phyloP scores from a whole-genome alignment of 2,113 vertebrate species.

The Protobothrops flavoviridis region DNA sequence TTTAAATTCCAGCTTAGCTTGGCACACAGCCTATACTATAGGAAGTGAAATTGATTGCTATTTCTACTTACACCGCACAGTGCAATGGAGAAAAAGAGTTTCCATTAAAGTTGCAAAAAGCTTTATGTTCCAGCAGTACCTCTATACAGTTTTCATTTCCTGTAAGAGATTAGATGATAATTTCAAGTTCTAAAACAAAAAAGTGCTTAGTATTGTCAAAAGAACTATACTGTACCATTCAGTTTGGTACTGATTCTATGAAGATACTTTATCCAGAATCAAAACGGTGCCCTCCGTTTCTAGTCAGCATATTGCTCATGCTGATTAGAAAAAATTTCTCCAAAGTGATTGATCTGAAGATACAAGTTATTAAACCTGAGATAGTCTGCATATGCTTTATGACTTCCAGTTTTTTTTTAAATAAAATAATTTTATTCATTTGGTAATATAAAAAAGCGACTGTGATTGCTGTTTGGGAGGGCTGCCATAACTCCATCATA shows the following conservation, averaged over 20 bases:
- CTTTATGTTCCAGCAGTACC: constrained; percentile 92
- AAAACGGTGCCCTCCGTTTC: not conserved
- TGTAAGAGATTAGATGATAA: constrained; percentile 64
- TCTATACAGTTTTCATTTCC: constrained; percentile 96
- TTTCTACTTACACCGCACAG: constrained; percentile 89
- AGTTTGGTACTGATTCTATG: not conserved
- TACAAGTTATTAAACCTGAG: not conserved
- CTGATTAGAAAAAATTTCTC: not conserved
- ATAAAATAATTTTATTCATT: not conserved
- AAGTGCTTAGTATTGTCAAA: not conserved
- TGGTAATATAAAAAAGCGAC: not conserved
- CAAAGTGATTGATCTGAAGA: not conserved
- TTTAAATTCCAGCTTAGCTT: not conserved
- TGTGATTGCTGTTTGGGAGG: not conserved
- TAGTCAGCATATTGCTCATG: not conserved
- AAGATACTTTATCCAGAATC: not conserved
- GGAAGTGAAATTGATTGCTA: not conserved
- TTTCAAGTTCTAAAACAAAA: constrained; percentile 12
- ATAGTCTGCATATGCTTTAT: not conserved
- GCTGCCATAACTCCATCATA: not conserved
- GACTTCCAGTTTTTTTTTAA: not conserved
- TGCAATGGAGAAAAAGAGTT: constrained; percentile 95
- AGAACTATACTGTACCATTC: not conserved
- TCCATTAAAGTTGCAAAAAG: constrained; percentile 83
- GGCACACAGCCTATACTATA: not conserved